These are phyloP conservation scores for Hartigia nigra DNA, from an alignment of 2,888 invertebrate species.

Conservation along the genomic window DNA sequence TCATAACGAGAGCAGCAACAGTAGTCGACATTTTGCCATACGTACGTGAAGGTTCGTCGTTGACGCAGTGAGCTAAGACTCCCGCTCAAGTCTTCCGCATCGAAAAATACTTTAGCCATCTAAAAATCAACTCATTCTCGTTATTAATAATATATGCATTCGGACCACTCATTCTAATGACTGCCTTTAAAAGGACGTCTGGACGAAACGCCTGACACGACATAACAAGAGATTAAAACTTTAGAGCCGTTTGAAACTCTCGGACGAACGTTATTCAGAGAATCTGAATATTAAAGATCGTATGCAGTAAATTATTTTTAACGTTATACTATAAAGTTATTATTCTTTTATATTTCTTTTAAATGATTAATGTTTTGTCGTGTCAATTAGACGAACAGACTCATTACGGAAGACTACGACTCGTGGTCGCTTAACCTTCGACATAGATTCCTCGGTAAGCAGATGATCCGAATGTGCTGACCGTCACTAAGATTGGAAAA, in stretches of 20 bases:
- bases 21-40: constrained; percentile 61
- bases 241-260: not conserved
- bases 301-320: not conserved
- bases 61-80: constrained; percentile 56
- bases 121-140: constrained; percentile 65
- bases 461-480: constrained; percentile 63
- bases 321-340: not conserved
- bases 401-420: constrained; percentile 36
- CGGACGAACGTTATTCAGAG: not conserved
- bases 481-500: constrained; percentile 65
- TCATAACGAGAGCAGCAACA: constrained; percentile 51
- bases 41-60: constrained; percentile 61
- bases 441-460: constrained; percentile 63
- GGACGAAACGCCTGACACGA: not conserved
- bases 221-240: not conserved
- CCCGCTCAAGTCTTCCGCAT: constrained; percentile 64
- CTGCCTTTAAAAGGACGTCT: not conserved
- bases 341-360: not conserved
- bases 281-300: not conserved
- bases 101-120: constrained; percentile 65
- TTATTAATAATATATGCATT: constrained; percentile 65
- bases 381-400: constrained; percentile 18
- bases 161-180: constrained; percentile 60
- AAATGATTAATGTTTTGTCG: constrained; percentile 16
- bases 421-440: constrained; percentile 61